Evolutionary conservation across 37 sponge, comb jelly and placozoan species (phyloP).

Genomic region (Halichondria panicea): DNA sequence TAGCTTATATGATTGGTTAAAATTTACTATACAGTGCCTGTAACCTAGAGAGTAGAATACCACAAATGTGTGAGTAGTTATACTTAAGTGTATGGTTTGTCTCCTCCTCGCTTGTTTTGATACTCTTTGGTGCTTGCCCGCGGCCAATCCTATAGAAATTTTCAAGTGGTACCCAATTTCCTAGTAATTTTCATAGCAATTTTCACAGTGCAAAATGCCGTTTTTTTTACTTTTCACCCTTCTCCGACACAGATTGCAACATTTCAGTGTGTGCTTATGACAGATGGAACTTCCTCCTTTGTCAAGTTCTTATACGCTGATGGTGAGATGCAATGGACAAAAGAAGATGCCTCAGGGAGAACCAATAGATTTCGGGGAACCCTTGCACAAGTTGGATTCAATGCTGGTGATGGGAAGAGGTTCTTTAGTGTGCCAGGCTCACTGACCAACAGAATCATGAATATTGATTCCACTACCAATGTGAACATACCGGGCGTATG

Average conservation of each 20-base stretch:
- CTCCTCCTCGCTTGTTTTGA: too few species aligned
- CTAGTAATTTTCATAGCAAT: too few species aligned
- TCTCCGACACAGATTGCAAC: slow-evolving; percentile 28
- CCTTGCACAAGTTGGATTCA: slow-evolving; percentile 49
- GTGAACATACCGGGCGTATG: slow-evolving; percentile 24
- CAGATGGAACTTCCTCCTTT: slow-evolving; percentile 35
- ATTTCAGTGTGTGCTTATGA: slow-evolving; percentile 46
- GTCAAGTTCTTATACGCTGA: slow-evolving; percentile 58
- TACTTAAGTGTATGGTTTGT: too few species aligned
- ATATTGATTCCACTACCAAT: slow-evolving; percentile 4
- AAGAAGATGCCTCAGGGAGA: slow-evolving; percentile 43
- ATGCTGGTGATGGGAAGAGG: slow-evolving; percentile 25
- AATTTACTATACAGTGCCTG: too few species aligned
- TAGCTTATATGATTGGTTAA: too few species aligned
- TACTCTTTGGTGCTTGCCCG: too few species aligned
- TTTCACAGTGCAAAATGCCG: too few species aligned
- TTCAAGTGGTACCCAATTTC: too few species aligned
- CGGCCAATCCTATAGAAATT: too few species aligned
- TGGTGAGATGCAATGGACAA: slow-evolving; percentile 54
- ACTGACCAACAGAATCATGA: slow-evolving; percentile 2
- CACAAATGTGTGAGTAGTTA: too few species aligned
- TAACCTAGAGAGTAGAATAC: too few species aligned
- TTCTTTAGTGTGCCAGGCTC: slow-evolving; percentile 23
- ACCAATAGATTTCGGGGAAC: slow-evolving; percentile 20
- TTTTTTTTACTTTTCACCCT: background rate